Evolutionary conservation across 2,888 invertebrate genomes (phyloP).

Genomic region (Drosophila picticornis): DNA sequence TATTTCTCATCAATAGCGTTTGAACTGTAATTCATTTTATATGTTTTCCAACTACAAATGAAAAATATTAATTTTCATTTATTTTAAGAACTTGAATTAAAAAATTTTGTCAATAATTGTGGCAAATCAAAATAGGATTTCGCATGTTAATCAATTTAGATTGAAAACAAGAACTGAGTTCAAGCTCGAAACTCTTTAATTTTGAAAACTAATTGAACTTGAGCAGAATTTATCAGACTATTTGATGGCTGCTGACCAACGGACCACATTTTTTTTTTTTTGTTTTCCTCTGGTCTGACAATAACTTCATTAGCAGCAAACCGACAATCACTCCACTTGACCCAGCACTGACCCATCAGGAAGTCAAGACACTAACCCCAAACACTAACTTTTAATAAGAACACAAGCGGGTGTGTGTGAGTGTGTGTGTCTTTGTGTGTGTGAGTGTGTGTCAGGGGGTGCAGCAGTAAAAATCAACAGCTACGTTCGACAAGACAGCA

Average conservation of each 20-base stretch:
- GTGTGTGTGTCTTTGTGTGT: constrained; percentile 28
- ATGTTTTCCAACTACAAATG: not conserved
- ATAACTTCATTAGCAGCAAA: constrained; percentile 67
- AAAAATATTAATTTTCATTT: not conserved
- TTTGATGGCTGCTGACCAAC: not conserved
- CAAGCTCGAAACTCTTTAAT: not conserved
- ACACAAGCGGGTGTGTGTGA: constrained; percentile 26
- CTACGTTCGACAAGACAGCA: constrained; percentile 18
- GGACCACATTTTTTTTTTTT: constrained; percentile 11
- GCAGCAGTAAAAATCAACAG: constrained; percentile 49
- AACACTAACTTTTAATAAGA: constrained; percentile 57
- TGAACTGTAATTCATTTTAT: not conserved
- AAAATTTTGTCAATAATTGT: not conserved
- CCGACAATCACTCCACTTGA: constrained; percentile 52
- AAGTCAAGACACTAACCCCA: constrained; percentile 16
- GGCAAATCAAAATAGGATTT: not conserved
- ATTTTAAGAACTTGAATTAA: not conserved
- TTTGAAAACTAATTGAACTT: constrained; percentile 1
- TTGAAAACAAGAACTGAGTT: not conserved
- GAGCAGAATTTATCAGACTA: not conserved
- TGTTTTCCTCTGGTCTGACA: constrained; percentile 34
- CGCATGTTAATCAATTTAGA: not conserved
- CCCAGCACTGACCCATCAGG: constrained; percentile 23
- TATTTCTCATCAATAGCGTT: constrained; percentile 20
- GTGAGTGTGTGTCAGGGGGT: constrained; percentile 44